Conservation (phyloP, 2,113 vertebrate genomes). For the Pseudopipra pipra region DNA sequence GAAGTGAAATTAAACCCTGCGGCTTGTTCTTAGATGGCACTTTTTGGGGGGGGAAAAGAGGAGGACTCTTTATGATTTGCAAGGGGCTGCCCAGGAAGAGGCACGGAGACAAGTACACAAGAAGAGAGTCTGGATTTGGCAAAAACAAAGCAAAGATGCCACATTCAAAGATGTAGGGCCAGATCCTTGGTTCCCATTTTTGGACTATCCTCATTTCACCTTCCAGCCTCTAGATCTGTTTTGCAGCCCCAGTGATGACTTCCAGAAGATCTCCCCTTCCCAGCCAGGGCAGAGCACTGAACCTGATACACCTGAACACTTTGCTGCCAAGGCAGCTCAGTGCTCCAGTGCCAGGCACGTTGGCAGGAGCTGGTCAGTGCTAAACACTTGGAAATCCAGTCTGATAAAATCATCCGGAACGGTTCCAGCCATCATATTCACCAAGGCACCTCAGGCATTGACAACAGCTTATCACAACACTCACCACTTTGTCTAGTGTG, state of each 20-base stretch:
- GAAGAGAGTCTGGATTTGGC: background rate
- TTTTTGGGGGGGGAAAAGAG: background rate
- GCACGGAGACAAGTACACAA: fast-evolving
- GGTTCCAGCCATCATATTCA: background rate
- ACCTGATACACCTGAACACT: background rate
- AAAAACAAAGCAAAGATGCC: background rate
- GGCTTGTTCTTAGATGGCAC: background rate
- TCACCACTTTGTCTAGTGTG: background rate
- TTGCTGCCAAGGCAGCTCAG: background rate
- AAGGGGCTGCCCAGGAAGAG: background rate
- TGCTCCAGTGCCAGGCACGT: fast-evolving
- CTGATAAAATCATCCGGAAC: background rate
- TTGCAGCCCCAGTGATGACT: background rate
- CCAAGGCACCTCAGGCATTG: background rate
- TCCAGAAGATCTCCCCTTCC: background rate
- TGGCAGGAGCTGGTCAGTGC: background rate
- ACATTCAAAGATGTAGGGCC: background rate
- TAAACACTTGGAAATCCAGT: background rate
- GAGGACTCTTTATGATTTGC: background rate
- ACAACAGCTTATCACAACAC: background rate
- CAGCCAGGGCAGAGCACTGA: background rate
- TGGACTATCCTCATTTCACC: background rate
- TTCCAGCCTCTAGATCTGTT: background rate
- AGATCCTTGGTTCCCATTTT: background rate
- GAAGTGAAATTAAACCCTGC: background rate